Conservation (phyloP, 2,888 invertebrate genomes). For the Clunio marinus region DNA sequence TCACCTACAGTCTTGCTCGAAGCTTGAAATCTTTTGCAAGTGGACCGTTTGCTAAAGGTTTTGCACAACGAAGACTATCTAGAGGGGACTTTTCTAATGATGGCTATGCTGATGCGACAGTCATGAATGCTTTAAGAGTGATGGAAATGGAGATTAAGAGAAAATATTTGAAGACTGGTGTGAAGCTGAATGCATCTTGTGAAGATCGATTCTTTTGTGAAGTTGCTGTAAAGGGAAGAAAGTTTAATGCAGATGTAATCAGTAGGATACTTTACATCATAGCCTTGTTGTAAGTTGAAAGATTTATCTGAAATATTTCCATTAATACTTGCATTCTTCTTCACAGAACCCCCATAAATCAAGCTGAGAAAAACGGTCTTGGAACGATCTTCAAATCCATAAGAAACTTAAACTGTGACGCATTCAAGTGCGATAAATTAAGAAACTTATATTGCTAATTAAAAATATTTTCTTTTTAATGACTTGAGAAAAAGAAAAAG, state of each 20-base stretch:
- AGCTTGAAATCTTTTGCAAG: no score
- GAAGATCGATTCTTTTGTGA: slow-evolving; percentile 36
- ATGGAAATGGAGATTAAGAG: slow-evolving; percentile 20
- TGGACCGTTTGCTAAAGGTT: no score
- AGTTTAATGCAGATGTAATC: neutral
- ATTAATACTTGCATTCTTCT: no score
- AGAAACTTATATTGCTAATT: no score
- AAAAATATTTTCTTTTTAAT: no score
- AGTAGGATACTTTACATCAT: slow-evolving; percentile 23
- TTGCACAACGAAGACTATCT: no score
- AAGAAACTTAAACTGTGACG: slow-evolving; percentile 15
- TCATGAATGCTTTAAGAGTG: no score
- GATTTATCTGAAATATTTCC: no score
- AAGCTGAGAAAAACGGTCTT: slow-evolving; percentile 30
- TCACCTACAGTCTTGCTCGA: no score
- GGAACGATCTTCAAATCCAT: slow-evolving; percentile 27
- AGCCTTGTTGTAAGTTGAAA: slow-evolving; percentile 32
- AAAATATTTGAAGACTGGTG: neutral
- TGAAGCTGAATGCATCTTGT: slow-evolving; percentile 10
- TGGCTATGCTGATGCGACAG: no score
- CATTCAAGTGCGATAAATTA: slow-evolving; percentile 28
- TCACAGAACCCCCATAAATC: slow-evolving; percentile 22
- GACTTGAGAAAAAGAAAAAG: no score
- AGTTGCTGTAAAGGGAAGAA: slow-evolving; percentile 8
- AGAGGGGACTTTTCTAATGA: no score